These are phyloP conservation scores for Pelochelys cantorii DNA, from an alignment of 2,797 vertebrate species.

Conservation along the genomic window DNA sequence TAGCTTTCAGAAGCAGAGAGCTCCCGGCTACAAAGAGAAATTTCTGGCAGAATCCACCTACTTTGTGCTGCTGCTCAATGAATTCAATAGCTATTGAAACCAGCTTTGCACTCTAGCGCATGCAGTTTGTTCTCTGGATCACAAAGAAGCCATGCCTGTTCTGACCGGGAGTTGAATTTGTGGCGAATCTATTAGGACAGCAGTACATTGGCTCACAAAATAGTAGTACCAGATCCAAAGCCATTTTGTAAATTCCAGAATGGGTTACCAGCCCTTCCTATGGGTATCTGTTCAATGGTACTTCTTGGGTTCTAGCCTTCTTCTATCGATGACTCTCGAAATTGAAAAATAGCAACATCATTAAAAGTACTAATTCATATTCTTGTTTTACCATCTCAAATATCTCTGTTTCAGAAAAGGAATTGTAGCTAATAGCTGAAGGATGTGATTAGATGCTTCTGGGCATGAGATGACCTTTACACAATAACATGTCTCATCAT, in stretches of 20 bases:
- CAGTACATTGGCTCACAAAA: background rate
- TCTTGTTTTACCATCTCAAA: conserved; percentile 22
- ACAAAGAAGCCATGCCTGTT: background rate
- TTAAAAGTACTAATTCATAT: conserved; percentile 26
- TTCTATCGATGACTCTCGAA: rapidly evolving
- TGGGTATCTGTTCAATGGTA: background rate
- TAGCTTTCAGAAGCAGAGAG: background rate
- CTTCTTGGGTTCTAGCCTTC: background rate
- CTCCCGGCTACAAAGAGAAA: background rate
- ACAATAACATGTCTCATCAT: conserved; percentile 57
- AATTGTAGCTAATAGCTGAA: conserved; percentile 67
- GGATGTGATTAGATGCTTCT: conserved; percentile 54
- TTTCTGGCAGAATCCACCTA: background rate
- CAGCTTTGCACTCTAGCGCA: background rate
- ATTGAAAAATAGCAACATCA: background rate
- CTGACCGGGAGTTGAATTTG: background rate
- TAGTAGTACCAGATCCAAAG: background rate
- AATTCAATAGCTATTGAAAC: background rate
- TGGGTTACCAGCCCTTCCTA: background rate
- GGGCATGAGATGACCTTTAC: conserved; percentile 64
- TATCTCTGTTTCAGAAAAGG: conserved; percentile 48
- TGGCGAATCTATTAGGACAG: background rate
- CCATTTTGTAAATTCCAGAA: background rate
- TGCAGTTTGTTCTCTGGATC: background rate
- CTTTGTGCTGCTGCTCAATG: background rate